Evolutionary conservation across 2,888 invertebrate species (phyloP).

Genomic region (Seira ritae): DNA sequence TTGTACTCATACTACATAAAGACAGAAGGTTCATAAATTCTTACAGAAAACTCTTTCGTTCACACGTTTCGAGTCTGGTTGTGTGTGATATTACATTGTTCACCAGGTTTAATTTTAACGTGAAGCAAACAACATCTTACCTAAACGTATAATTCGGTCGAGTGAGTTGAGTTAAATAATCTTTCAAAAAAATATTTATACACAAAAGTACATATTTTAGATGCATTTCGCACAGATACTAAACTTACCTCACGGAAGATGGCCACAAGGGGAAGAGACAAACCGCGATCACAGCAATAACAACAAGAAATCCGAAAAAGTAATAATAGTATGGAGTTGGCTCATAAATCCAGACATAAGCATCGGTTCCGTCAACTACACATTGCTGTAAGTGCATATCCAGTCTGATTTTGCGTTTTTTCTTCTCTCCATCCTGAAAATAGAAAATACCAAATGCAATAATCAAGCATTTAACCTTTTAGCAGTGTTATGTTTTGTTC

Average conservation of each 20-base stretch:
- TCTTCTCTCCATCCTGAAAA: conserved; percentile 79
- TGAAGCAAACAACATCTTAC: no score
- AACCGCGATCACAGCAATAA: conserved; percentile 94
- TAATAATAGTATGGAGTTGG: conserved; percentile 96
- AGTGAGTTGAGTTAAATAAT: no score
- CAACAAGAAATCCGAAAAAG: conserved; percentile 91
- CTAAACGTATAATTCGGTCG: no score
- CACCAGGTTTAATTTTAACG: no score
- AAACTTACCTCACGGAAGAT: conserved; percentile 87
- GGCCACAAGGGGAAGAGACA: conserved; percentile 99
- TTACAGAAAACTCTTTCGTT: no score
- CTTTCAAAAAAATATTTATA: no score
- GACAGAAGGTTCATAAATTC: not conserved
- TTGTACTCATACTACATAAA: conserved; percentile 87
- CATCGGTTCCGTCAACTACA: conserved; percentile 95
- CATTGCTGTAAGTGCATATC: conserved; percentile 97
- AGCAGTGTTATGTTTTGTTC: no score
- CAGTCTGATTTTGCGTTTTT: conserved; percentile 94
- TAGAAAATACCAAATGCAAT: conserved; percentile 62
- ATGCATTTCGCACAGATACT: not conserved
- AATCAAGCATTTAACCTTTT: no score
- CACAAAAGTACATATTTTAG: no score
- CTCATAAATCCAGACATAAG: conserved; percentile 98
- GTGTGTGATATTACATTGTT: no score
- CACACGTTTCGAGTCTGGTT: no score